Base-by-base conservation (phyloP, 30 jellyfish, hydroid and myxozoan genomes). In the Aurelia aurita region DNA sequence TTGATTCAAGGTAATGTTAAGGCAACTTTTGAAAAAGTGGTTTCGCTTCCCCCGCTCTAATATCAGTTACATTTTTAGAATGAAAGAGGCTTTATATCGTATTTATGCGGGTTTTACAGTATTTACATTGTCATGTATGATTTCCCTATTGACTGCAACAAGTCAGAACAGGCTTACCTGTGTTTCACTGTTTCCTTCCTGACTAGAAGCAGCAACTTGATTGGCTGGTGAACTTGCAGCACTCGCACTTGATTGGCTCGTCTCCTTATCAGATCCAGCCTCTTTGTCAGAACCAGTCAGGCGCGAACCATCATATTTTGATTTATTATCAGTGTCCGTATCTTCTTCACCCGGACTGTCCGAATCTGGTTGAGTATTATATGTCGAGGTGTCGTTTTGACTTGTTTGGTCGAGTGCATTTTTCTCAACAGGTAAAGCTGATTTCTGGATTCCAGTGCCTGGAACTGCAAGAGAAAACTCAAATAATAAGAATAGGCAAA, bases 381-480 rank as follows among this genome's bases (percentile, higher is more conserved):
- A 59, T 14, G 59, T 29, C 1, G 71, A 44, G 0, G 87, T 75
- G 22, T 58, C 77, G 15, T 60, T 77, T 22, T 77, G 78, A 46
- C 88, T 59, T n/a, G 88, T 43, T 11, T 35, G 20, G 12, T 77
- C 79, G 22, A 39, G 66, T 6, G 51, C 75, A 12, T 31, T 75
- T 49, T 75, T 57, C 79, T 77, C 88, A 0, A 34, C 71, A 10
- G 88, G 88, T 39, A 77, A 31, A 0, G 79, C 51, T 3, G 88
- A 77, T 47, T 77, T 77, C 69, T 77, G 88, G 5, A 55, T 39
- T 39, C 51, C 51, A 9, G 51, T 5, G 9, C 51, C 51, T 39
- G 51, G 51, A 15, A 39, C 51, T 39, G 16, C 51, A 15, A 39
- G 16, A 39, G 0, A 39, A 39, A 39, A 39, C 51, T 39, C 16